These are phyloP conservation scores for Smittia aterrima DNA, from an alignment of 2,888 invertebrate species.

Conservation along the genomic window DNA sequence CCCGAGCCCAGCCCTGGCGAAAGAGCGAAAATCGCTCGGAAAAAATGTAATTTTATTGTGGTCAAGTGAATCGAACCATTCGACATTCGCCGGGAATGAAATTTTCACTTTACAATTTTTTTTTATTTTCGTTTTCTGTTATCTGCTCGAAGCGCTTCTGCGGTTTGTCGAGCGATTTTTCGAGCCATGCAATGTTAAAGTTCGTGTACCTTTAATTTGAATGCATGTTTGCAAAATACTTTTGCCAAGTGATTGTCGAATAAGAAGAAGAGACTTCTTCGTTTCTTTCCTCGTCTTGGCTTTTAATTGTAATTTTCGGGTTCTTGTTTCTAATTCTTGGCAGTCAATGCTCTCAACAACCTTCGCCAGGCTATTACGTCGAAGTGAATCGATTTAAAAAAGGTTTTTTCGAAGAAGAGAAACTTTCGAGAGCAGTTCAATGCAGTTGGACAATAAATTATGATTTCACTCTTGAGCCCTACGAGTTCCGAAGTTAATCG, in stretches of 20 bases:
- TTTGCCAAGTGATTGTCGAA: background rate
- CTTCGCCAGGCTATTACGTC: no score
- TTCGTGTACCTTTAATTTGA: constrained; percentile 22
- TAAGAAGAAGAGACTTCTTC: background rate
- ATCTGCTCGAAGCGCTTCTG: background rate
- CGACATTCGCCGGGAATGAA: constrained; percentile 27
- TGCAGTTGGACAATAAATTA: constrained; percentile 36
- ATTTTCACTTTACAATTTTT: constrained; percentile 20
- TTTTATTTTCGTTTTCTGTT: background rate
- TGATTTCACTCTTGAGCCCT: background rate
- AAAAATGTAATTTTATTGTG: constrained; percentile 29
- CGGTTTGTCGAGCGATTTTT: background rate
- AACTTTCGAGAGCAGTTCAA: background rate
- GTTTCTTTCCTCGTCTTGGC: background rate
- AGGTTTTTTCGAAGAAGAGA: no score
- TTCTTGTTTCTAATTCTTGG: constrained; percentile 9
- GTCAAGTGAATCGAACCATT: constrained; percentile 39
- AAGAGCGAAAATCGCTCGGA: background rate
- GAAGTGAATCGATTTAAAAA: background rate
- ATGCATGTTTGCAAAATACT: constrained; percentile 1
- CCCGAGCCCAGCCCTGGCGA: background rate
- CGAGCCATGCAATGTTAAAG: constrained; percentile 1
- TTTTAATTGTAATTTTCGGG: constrained; percentile 23
- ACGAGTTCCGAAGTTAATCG: constrained; percentile 12
- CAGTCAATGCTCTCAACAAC: background rate